Evolutionary conservation across 2,797 vertebrate species (phyloP), one percentile per base, ranked within the genome.

Genomic region (Phrynocephalus vlangalii): DNA sequence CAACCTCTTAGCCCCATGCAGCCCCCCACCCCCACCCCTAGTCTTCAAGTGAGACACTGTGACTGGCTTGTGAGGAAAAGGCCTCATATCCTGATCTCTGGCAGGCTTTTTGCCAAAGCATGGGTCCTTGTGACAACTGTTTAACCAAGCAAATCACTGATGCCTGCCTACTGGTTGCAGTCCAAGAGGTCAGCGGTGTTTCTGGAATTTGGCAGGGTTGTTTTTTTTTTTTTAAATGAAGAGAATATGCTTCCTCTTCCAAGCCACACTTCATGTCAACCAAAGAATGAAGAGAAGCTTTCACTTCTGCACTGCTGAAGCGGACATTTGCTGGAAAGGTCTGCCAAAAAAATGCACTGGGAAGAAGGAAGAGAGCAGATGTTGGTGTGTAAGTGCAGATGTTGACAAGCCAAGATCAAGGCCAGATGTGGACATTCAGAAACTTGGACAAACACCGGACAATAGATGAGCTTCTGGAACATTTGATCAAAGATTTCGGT

Each of bases 401-500:
- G 87, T 67, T 75, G 76, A 8, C 26, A 82, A 85, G 83, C 60
- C 16, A n/a, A 85, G 83, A 85, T 85, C 83, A 81, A 82, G 78
- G 83, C 71, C 78, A 88, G 87, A 85, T 85, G 78, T 26, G 56
- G 77, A 85, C 63, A 52, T 81, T 67, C n/a, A 56, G 67, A 85
- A 88, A 56, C 44, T 75, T 88, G 67, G 79, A 83, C 63, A 85
- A 85, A 76, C 60, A 44, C 50, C 20, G 78, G 87, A 88, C 87
- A 88, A 82, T 80, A 85, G 60, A 88, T 76, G 70, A 82, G 83
- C 87, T 88, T 81, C 87, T 88, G 87, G 71, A 85, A 88, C 72
- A 81, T 85, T 85, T 85, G 63, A 85, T 88, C 83, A 88, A 85
- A 85, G 78, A 88, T 81, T 88, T 80, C 79, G 80, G 30, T 81